Conservation (phyloP, 1,140 invertebrate genomes). For the Caenorhabditis briggsae region DNA sequence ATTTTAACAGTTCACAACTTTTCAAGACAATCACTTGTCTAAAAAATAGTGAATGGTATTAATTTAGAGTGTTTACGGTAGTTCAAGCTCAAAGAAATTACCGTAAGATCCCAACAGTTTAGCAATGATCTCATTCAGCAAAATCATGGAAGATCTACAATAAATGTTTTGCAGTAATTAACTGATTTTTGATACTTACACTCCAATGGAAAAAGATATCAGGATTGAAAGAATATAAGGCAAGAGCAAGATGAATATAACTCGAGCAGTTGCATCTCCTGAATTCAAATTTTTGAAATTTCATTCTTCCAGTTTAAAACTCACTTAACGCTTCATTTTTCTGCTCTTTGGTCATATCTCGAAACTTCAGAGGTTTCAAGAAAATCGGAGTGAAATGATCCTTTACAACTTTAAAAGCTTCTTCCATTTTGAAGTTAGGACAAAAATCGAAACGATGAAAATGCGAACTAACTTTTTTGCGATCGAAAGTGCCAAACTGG, state of each 20-base stretch:
- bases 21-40: too few relatives aligned
- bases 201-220: background rate
- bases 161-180: background rate
- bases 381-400: slow-evolving; percentile 5
- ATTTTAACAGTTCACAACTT: too few relatives aligned
- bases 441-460: background rate
- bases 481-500: background rate
- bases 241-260: background rate
- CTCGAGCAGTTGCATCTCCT: background rate
- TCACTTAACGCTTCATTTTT: background rate
- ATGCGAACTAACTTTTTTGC: slow-evolving; percentile 3
- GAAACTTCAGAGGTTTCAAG: background rate
- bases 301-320: background rate
- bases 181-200: too few relatives aligned
- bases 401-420: background rate
- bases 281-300: background rate
- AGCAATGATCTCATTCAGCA: background rate
- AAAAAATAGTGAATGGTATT: too few relatives aligned
- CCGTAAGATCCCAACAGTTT: background rate
- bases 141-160: background rate
- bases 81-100: background rate
- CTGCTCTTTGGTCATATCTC: background rate
- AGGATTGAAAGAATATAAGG: background rate
- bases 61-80: background rate
- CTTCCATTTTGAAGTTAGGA: background rate